phyloP scores from a whole-genome alignment of 2,888 invertebrate species.

The Melipona bicolor region DNA sequence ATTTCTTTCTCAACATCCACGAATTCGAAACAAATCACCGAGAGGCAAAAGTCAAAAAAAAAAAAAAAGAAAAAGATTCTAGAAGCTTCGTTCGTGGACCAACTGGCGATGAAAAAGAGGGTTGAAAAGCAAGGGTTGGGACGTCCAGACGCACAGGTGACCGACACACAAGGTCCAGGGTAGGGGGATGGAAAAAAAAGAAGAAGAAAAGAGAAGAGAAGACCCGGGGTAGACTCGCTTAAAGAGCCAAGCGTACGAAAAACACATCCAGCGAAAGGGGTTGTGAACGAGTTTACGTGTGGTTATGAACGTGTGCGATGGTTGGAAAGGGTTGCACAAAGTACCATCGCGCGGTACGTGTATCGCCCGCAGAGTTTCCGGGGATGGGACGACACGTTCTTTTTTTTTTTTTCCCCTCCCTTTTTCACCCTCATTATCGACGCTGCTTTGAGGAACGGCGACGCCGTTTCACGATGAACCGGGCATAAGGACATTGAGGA shows the following conservation, averaged over 20 bases:
- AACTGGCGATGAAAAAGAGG: neutral
- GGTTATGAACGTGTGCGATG: neutral
- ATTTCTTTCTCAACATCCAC: neutral
- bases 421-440: constrained; percentile 62
- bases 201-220: constrained; percentile 1
- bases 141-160: constrained; percentile 27
- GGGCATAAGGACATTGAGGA: constrained; percentile 50
- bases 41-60: neutral
- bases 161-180: constrained; percentile 24
- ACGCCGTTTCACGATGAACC: constrained; percentile 60
- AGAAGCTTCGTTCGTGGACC: neutral
- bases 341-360: constrained; percentile 25
- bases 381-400: constrained; percentile 26
- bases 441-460: constrained; percentile 60
- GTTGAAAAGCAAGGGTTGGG: constrained; percentile 11
- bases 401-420: constrained; percentile 18
- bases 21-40: neutral
- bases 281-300: constrained; percentile 15
- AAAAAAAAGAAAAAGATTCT: neutral
- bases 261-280: constrained; percentile 39
- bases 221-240: constrained; percentile 24
- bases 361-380: constrained; percentile 46
- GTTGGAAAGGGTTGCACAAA: constrained; percentile 23
- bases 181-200: neutral
- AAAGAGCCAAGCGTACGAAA: constrained; percentile 52